A percentile compares a stretch with the other conserved stretches of the same genome.
Conservation (phyloP, 2,888 invertebrate genomes). For the Hypercompe scribonia region DNA sequence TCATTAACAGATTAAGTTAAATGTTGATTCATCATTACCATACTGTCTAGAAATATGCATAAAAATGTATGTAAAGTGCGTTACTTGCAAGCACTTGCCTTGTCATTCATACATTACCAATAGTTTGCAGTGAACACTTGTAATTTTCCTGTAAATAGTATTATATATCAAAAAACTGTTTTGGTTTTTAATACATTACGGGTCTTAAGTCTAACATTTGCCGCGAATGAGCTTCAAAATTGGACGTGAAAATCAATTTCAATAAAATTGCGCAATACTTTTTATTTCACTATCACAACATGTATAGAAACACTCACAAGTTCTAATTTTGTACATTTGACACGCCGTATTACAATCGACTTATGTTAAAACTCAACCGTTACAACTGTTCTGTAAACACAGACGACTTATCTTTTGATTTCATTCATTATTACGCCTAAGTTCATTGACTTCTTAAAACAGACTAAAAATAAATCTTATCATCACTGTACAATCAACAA, state of each 20-base stretch:
- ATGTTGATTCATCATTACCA: slow-evolving; percentile 48
- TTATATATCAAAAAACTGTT: slow-evolving; percentile 40
- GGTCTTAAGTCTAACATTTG: slow-evolving; percentile 60
- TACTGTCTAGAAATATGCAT: slow-evolving; percentile 43
- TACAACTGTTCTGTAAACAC: neutral
- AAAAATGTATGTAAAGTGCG: slow-evolving; percentile 40
- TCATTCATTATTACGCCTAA: neutral
- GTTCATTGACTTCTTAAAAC: neutral
- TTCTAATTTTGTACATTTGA: slow-evolving; percentile 5
- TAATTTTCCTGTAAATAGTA: slow-evolving; percentile 47
- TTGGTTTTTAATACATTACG: slow-evolving; percentile 60
- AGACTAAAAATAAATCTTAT: neutral
- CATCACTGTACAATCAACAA: neutral
- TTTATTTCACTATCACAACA: slow-evolving; percentile 22
- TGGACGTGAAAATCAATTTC: slow-evolving; percentile 41
- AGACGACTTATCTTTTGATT: neutral
- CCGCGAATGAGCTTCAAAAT: slow-evolving; percentile 45
- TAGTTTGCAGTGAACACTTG: slow-evolving; percentile 54
- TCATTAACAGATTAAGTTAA: slow-evolving; percentile 49
- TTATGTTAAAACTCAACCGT: neutral
- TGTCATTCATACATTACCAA: slow-evolving; percentile 35
- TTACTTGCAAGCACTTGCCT: slow-evolving; percentile 25
- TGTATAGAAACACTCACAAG: slow-evolving; percentile 27
- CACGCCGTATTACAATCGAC: neutral
- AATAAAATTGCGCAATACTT: slow-evolving; percentile 45